Percentiles rank a stretch among this genome's conserved stretches.
phyloP scores from a whole-genome alignment of 92 coral and sea anemone species.

The Siderastrea siderea region DNA sequence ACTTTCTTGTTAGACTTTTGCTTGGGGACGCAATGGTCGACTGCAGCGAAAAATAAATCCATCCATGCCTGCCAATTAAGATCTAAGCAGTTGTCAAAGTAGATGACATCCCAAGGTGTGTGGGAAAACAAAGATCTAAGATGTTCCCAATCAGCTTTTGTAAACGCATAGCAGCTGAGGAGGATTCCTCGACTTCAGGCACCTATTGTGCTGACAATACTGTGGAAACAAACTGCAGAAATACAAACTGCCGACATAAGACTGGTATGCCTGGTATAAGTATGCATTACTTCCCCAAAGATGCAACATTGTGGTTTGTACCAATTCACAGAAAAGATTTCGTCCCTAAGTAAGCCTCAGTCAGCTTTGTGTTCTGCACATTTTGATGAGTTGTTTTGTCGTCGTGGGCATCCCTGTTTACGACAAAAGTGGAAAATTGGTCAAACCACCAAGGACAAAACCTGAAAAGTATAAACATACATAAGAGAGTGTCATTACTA shows the following conservation, averaged over 20 bases:
- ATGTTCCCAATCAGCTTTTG: conserved; percentile 61
- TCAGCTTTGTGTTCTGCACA: conserved; percentile 4
- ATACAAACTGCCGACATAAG: not conserved
- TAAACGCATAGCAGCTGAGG: conserved; percentile 8
- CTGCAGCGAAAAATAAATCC: conserved; percentile 59
- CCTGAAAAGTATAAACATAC: no score
- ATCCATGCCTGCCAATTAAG: conserved; percentile 53
- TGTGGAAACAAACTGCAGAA: no score
- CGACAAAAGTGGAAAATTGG: not conserved
- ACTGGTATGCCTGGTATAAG: not conserved
- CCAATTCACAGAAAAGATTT: not conserved
- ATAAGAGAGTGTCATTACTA: no score
- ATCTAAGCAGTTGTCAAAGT: conserved; percentile 42
- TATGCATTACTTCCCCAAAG: no score
- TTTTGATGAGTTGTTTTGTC: not conserved
- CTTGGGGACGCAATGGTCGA: conserved; percentile 65
- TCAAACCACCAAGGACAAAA: no score
- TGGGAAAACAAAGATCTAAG: conserved; percentile 25
- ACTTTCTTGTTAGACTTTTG: conserved; percentile 28
- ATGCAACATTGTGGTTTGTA: not conserved
- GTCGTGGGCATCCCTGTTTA: conserved; percentile 1
- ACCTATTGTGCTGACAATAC: not conserved
- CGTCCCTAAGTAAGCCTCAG: not conserved
- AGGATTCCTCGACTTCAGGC: not conserved
- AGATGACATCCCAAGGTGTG: conserved; percentile 47